Base-by-base conservation (phyloP, 2,888 invertebrate species). In the Microctonus hyperodae region DNA sequence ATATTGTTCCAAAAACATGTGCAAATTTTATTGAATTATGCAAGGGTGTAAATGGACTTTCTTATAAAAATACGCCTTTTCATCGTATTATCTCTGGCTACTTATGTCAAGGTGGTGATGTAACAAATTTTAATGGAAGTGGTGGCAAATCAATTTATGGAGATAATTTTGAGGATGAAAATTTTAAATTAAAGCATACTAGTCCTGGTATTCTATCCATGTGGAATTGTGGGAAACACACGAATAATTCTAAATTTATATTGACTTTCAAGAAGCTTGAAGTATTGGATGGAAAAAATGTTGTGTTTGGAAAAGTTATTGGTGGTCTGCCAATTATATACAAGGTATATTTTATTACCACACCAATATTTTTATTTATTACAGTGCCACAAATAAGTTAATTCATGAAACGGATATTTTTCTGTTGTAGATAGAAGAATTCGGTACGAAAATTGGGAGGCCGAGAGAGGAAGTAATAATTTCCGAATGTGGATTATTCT, bases 81-180 rank as follows among this genome's bases (percentile, higher is more conserved):
- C 91, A 87, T 72, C 87, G 88, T 63, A 84, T 89, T 63, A 85
- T 88, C 10, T 85, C 87, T 0, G 84, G 85, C 22, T 84, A 88
- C 65, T 88, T 86, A 82, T 88, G 88, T 74, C 86, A 88, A 65
- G 88, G 87, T 13, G 89, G 89, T 7, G 89, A 89, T 74, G 87
- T 89, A 22, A 79, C 80, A 0, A 87, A 87, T 69, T 86, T 88
- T 72, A 87, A 88, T 73, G 89, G 89, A 1, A 86, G 84, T 58
- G 89, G 89, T 0, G 86, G 85, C 68, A 86, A 84, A 72, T 73
- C 86, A 0, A 86, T 86, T 31, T 85, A 86, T 28, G 86, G 85
- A 0, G 78, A 82, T 1, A 69, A 65, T 0, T 85, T 86, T 74
- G 71, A 73, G 0, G 84, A 86, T 16, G 88, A 88, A 75, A 85